Evolutionary conservation across 35 echinoderm and acorn worm genomes (phyloP).

Genomic region (Apostichopus parvimensis): DNA sequence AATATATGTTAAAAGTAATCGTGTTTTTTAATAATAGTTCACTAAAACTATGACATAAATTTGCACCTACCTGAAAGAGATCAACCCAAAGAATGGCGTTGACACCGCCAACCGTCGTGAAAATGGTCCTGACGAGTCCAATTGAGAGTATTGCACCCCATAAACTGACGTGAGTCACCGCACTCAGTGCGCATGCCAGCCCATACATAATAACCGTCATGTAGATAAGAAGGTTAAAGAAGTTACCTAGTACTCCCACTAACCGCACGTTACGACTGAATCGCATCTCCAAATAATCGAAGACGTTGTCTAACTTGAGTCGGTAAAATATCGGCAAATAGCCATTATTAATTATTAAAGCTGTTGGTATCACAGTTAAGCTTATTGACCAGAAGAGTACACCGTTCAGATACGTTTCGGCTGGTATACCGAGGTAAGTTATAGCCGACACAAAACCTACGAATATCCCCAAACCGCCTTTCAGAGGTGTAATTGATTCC

Average conservation of each 20-base stretch:
- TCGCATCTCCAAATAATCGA: slow-evolving; percentile 43
- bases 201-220: slow-evolving; percentile 58
- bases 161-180: slow-evolving; percentile 37
- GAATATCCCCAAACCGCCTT: slow-evolving; percentile 35
- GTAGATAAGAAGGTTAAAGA: slow-evolving; percentile 41
- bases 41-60: no score
- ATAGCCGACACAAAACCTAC: slow-evolving; percentile 50
- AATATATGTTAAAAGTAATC: no score
- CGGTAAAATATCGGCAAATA: slow-evolving; percentile 55
- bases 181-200: slow-evolving; percentile 43
- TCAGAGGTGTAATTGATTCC: not conserved
- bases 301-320: slow-evolving; percentile 34
- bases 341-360: slow-evolving; percentile 47
- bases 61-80: slow-evolving; percentile 35
- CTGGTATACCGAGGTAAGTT: slow-evolving; percentile 60
- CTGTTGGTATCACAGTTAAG: slow-evolving; percentile 29
- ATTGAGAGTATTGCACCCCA: slow-evolving; percentile 54
- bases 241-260: slow-evolving; percentile 36
- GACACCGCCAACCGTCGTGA: slow-evolving; percentile 48
- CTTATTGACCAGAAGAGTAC: slow-evolving; percentile 43
- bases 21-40: no score
- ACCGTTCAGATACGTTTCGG: slow-evolving; percentile 48
- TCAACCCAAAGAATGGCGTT: slow-evolving; percentile 49
- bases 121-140: slow-evolving; percentile 51
- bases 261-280: slow-evolving; percentile 44